A percentile compares a stretch with the other conserved stretches of the same genome.
Evolutionary conservation across 2,797 vertebrate genomes (phyloP).

Genomic region (Gallinago nigripennis): DNA sequence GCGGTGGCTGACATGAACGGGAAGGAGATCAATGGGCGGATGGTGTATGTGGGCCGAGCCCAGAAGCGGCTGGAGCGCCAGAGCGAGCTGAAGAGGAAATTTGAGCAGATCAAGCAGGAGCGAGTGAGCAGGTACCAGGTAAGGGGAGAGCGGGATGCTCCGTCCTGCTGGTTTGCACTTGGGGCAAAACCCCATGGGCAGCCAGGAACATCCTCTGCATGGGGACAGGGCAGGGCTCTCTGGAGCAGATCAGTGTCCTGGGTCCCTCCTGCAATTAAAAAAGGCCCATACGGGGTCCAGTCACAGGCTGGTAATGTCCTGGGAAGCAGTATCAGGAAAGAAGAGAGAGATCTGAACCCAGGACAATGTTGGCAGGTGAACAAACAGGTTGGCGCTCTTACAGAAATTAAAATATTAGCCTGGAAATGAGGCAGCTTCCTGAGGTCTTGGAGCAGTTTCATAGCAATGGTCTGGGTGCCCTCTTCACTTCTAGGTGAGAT

Average conservation of each 20-base stretch:
- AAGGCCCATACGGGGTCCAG: not conserved
- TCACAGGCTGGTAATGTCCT: not conserved
- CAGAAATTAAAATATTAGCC: not conserved
- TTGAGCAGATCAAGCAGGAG: slow-evolving; percentile 70
- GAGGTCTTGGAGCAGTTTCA: not conserved
- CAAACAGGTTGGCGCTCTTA: not conserved
- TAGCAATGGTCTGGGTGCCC: fast-evolving
- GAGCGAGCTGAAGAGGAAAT: too few species aligned
- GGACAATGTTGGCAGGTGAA: not conserved
- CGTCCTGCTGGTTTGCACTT: fast-evolving
- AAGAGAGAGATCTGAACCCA: not conserved
- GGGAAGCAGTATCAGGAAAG: not conserved
- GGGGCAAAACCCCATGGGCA: fast-evolving
- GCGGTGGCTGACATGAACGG: slow-evolving; percentile 94
- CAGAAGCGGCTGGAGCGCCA: too few species aligned
- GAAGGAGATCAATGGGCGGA: slow-evolving; percentile 87
- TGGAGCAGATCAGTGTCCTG: not conserved
- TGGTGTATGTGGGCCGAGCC: slow-evolving; percentile 86
- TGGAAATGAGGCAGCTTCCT: not conserved
- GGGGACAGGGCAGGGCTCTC: not conserved
- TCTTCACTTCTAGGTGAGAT: fast-evolving
- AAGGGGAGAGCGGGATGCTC: not conserved
- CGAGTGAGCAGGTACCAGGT: slow-evolving; percentile 93
- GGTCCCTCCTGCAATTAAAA: not conserved
- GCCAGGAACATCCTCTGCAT: fast-evolving